Evolutionary conservation across 2,888 invertebrate genomes (phyloP).

Genomic region (Lepidocyrtoides sp.): DNA sequence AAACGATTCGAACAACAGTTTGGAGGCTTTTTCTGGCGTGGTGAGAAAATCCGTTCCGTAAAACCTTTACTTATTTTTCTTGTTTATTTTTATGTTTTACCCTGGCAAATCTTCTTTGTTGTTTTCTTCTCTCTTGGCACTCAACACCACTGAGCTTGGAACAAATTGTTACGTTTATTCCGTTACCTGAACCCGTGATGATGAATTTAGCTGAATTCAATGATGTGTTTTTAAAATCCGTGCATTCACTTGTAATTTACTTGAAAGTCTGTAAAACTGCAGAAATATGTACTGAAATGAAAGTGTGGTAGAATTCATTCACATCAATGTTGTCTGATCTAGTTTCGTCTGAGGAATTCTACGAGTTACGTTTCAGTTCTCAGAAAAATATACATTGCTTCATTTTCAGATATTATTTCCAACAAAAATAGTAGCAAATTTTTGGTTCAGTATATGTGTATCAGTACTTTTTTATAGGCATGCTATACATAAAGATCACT

Average conservation of each 20-base stretch:
- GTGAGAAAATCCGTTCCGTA: slow-evolving; percentile 42
- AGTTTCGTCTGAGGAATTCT: background rate
- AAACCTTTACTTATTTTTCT: slow-evolving; percentile 28
- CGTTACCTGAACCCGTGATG: background rate
- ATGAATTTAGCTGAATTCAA: too few relatives aligned
- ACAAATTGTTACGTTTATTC: background rate
- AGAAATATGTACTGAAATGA: background rate
- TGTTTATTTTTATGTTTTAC: background rate
- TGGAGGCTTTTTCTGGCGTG: slow-evolving; percentile 83
- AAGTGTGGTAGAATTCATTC: background rate
- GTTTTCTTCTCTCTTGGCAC: background rate
- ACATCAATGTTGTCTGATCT: background rate
- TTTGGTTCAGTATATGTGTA: slow-evolving; percentile 2
- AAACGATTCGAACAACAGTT: slow-evolving; percentile 86
- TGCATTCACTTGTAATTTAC: too few relatives aligned
- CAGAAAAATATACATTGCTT: background rate
- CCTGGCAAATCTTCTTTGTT: slow-evolving; percentile 2
- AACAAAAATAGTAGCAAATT: background rate
- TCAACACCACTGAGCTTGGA: background rate
- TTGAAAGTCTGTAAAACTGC: too few relatives aligned
- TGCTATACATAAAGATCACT: too few relatives aligned
- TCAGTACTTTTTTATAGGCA: too few relatives aligned
- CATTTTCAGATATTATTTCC: background rate
- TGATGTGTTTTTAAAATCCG: too few relatives aligned
- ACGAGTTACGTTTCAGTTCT: background rate